Evolutionary conservation across 2,113 vertebrate species (phyloP).

Genomic region (Pseudorasbora parva): DNA sequence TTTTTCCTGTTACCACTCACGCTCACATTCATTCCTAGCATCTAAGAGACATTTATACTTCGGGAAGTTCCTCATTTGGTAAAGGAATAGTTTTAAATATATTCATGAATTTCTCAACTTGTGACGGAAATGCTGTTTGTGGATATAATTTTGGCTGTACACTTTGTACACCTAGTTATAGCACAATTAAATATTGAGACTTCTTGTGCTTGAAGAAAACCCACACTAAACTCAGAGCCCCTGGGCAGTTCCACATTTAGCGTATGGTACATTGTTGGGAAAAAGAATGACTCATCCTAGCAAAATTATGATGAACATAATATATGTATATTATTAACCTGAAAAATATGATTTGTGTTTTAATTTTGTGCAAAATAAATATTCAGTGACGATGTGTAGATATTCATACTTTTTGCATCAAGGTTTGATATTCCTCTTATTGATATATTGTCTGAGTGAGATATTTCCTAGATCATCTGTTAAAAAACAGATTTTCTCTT

Average conservation of each 20-base stretch:
- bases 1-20: neutral
- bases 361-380: neutral
- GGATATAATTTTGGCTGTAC: neutral
- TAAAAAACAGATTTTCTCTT: neutral
- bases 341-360: neutral
- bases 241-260: neutral
- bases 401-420: neutral
- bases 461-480: neutral
- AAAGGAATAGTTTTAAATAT: neutral
- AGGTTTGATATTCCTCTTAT: neutral
- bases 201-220: slow-evolving; percentile 5
- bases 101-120: neutral
- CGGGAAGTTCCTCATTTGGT: neutral
- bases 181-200: neutral
- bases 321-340: neutral
- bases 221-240: neutral
- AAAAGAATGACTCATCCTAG: neutral
- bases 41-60: neutral
- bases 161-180: neutral
- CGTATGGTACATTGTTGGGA: neutral
- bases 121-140: neutral
- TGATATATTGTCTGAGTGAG: neutral
- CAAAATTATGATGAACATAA: neutral
- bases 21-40: neutral
- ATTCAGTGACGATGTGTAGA: neutral